These are phyloP conservation scores for Cardiocondyla obscurior DNA, from an alignment of 1,140 invertebrate genomes.

Conservation along the genomic window DNA sequence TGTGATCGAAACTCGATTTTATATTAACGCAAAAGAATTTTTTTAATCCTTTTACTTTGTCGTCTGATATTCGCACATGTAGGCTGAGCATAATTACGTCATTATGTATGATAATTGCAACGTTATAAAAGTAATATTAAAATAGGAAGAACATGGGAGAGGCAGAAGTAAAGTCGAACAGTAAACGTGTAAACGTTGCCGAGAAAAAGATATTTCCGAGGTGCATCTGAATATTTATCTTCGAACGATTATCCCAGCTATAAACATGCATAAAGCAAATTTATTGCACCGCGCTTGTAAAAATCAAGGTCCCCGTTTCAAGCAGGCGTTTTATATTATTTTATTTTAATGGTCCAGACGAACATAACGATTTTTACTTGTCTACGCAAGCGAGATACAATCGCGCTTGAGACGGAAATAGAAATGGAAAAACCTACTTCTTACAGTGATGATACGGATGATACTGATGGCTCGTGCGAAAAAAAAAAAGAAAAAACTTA, in stretches of 20 bases:
- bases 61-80: background rate
- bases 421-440: slow-evolving; percentile 61
- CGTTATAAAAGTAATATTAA: background rate
- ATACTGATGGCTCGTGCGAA: background rate
- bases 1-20: background rate
- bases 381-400: background rate
- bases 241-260: background rate
- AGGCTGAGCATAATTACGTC: background rate
- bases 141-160: background rate
- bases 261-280: background rate
- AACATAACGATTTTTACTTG: slow-evolving; percentile 33
- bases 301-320: background rate
- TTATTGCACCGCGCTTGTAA: background rate
- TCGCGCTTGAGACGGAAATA: slow-evolving; percentile 55
- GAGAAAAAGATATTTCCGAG: background rate
- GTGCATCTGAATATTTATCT: slow-evolving; percentile 26
- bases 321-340: slow-evolving; percentile 13
- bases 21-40: background rate
- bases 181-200: slow-evolving; percentile 29
- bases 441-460: slow-evolving; percentile 33
- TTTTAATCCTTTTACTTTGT: background rate
- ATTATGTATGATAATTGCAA: background rate
- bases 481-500: slow-evolving; percentile 14
- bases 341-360: background rate
- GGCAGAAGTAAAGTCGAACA: background rate